Percentiles rank a stretch among this genome's conserved stretches.
Evolutionary conservation across 1,140 invertebrate genomes (phyloP).

Genomic region (Trichomalopsis sarcophagae): DNA sequence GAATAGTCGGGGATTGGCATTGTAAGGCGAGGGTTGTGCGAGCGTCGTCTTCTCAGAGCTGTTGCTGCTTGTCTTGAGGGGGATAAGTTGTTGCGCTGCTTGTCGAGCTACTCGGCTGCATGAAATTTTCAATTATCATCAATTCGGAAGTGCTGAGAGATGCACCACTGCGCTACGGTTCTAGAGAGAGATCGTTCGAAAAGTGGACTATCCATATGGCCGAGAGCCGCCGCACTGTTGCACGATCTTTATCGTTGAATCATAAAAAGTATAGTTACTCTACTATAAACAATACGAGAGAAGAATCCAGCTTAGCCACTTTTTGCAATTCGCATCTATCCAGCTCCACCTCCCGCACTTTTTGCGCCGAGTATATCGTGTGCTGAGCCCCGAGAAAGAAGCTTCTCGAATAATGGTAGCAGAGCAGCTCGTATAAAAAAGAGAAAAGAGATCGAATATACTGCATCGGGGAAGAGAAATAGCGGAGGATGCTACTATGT

Average conservation of each 20-base stretch:
- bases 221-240: too few species aligned
- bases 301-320: not conserved
- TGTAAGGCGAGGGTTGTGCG: not conserved
- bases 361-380: not conserved
- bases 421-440: not conserved
- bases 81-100: too few species aligned
- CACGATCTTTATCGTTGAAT: too few species aligned
- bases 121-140: conserved; percentile 51
- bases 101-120: not conserved
- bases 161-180: not conserved
- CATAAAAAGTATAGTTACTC: too few species aligned
- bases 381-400: not conserved
- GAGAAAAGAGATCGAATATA: not conserved
- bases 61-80: not conserved
- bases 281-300: too few species aligned
- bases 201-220: too few species aligned
- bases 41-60: not conserved
- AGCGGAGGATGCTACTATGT: not conserved
- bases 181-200: not conserved
- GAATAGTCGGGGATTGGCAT: conserved; percentile 24
- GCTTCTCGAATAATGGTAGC: not conserved
- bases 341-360: not conserved
- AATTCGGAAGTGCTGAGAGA: conserved; percentile 26
- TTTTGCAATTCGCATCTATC: not conserved
- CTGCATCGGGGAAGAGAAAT: not conserved